A percentile compares a stretch with the other conserved stretches of the same genome.
These are phyloP conservation scores for Acanthornis magna DNA, from an alignment of 2,797 vertebrate genomes.

Conservation along the genomic window DNA sequence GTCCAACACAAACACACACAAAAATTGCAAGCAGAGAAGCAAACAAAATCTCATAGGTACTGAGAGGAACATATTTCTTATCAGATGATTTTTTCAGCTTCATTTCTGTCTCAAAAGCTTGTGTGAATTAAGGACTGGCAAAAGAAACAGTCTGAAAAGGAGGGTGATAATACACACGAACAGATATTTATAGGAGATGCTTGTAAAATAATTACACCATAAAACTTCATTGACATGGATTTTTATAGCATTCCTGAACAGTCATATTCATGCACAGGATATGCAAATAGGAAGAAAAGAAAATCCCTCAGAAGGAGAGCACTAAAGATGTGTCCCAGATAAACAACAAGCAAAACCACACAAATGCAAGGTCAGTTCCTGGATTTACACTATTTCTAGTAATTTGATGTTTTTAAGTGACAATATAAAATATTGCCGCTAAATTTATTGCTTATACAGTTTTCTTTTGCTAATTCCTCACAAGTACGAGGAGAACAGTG, in stretches of 20 bases:
- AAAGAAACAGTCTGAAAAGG: neutral
- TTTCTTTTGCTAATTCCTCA: neutral
- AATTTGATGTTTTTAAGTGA: neutral
- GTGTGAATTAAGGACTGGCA: neutral
- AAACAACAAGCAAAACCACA: neutral
- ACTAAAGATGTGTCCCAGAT: neutral
- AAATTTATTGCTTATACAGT: neutral
- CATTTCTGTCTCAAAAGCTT: conserved; percentile 58
- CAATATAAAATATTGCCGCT: neutral
- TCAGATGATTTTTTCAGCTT: neutral
- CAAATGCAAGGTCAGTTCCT: neutral
- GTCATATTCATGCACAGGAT: neutral
- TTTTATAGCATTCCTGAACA: neutral
- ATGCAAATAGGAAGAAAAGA: neutral
- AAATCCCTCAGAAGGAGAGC: neutral
- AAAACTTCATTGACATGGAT: neutral
- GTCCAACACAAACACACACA: conserved; percentile 47
- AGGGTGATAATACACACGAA: neutral
- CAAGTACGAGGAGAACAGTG: neutral
- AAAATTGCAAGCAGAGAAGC: conserved; percentile 33
- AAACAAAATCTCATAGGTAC: conserved; percentile 57
- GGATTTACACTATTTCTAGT: neutral
- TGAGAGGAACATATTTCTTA: neutral
- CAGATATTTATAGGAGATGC: neutral
- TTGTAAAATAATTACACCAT: conserved; percentile 22